These are phyloP conservation scores for Strigops habroptila DNA, from an alignment of 2,113 vertebrate species.

Conservation along the genomic window DNA sequence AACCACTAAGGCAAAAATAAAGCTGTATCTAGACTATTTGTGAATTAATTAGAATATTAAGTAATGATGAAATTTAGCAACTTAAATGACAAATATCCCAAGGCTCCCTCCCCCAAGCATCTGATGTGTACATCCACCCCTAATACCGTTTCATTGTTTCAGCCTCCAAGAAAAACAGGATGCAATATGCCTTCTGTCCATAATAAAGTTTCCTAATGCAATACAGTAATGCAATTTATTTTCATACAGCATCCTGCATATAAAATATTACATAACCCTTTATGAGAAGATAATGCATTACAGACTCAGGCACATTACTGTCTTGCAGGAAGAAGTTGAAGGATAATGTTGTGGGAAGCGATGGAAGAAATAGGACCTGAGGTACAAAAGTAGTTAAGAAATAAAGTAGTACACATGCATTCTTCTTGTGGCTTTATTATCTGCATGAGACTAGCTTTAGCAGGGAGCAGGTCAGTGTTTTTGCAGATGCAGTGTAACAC, in stretches of 20 bases:
- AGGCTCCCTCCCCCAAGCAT: background rate
- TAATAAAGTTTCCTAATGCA: conserved; percentile 67
- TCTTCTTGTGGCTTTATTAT: background rate
- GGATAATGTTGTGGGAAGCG: conserved; percentile 29
- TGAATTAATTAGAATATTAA: conserved; percentile 33
- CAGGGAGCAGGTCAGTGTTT: background rate
- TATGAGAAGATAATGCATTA: conserved; percentile 67
- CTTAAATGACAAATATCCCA: background rate
- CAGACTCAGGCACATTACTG: conserved; percentile 49
- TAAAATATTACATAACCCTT: conserved; percentile 64
- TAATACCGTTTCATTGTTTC: conserved; percentile 13
- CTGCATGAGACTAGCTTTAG: background rate
- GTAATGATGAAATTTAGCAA: conserved; percentile 15
- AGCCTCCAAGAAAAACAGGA: conserved; percentile 63
- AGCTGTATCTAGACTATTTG: background rate
- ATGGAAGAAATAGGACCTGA: conserved; percentile 9
- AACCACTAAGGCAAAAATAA: background rate
- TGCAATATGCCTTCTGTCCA: conserved; percentile 59
- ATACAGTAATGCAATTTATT: conserved; percentile 62
- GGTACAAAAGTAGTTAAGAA: conserved; percentile 28
- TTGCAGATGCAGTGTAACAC: background rate
- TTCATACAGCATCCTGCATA: conserved; percentile 66
- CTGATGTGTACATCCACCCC: background rate
- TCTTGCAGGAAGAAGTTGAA: conserved; percentile 57
- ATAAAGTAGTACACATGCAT: background rate